Base-by-base conservation (phyloP, 1,140 invertebrate species). In the Aphis craccivora region DNA sequence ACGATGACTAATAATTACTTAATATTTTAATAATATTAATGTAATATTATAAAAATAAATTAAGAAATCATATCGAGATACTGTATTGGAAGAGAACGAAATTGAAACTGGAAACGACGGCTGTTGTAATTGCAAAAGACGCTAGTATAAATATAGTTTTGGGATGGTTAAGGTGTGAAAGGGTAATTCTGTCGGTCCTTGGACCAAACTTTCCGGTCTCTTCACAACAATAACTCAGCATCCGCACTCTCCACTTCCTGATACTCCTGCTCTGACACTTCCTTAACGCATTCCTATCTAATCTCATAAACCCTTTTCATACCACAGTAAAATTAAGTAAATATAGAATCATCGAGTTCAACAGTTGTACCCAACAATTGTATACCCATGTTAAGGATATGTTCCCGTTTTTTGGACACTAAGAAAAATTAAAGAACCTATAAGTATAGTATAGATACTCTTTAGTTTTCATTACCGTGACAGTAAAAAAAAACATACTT, bases 381-480 rank as follows among this genome's bases (percentile, higher is more conserved):
- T 40, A 40, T 40, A 40, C 1, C 37, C 48, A 51, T 51, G 1
- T 51, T 51, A 5, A 76, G 3, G 14, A 76, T 5, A 18, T 67
- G 11, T 9, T 60, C 0, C 2, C 0, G 7, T 23, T 23, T 9
- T 55, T 67, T 3, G 0, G 48, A 51, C 60, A n/a, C 0, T 5
- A 18, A 22, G 30, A 76, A 76, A 76, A 67, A 4, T 14, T 4
- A 67, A 67, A 67, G n/a, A 20, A n/a, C 14, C 8, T 45, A 45
- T 67, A 67, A 2, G 9, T n/a, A 30, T 14, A 14, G 14, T 67
- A n/a, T 14, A 67, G 1, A n/a, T 5, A 3, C 1, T 8, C 30
- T 1, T 67, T 3, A 18, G n/a, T 18, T 1, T 20, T 18, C 0
- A 67, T n/a, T n/a, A 0, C 18, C 1, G n/a, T n/a, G 11, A 67